phyloP scores from a whole-genome alignment of 2,797 vertebrate species.

The Decapterus maruadsi region DNA sequence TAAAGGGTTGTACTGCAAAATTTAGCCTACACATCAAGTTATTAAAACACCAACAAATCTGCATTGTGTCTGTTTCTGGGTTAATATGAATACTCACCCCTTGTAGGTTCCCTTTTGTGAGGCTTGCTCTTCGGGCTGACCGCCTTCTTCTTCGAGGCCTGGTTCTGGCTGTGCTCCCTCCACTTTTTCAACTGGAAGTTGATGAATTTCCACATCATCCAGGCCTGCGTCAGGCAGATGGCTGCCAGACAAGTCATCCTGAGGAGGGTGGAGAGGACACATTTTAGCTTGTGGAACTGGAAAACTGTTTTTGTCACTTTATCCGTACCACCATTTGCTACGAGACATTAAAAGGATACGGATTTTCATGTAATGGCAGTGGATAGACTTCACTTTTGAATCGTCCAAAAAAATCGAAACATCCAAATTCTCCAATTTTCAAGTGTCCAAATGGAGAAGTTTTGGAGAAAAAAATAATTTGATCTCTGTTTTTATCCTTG shows the following conservation, averaged over 20 bases:
- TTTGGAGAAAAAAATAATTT: too few species aligned
- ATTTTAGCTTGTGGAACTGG: neutral
- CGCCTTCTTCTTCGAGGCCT: constrained; percentile 86
- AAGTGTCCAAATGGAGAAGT: too few species aligned
- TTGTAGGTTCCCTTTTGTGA: constrained; percentile 84
- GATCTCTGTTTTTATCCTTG: too few species aligned
- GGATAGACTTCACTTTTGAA: too few species aligned
- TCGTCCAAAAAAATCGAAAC: too few species aligned
- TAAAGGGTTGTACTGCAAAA: neutral
- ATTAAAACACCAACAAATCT: neutral
- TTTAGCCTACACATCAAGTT: neutral
- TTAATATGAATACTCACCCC: constrained; percentile 76
- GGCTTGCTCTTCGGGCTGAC: constrained; percentile 86
- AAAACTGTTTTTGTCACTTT: neutral
- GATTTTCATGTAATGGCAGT: too few species aligned
- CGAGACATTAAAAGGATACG: neutral
- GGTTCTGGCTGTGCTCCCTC: constrained; percentile 89
- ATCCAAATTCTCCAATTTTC: too few species aligned
- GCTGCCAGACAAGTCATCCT: constrained; percentile 91
- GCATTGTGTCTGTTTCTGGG: neutral
- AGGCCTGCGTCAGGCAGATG: constrained; percentile 90
- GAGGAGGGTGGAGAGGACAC: constrained; percentile 3
- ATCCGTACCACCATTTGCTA: neutral
- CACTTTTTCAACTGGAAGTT: constrained; percentile 92
- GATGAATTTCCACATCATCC: constrained; percentile 95